Evolutionary conservation across 2,888 invertebrate genomes (phyloP).

Genomic region (Parnassius smintheus): DNA sequence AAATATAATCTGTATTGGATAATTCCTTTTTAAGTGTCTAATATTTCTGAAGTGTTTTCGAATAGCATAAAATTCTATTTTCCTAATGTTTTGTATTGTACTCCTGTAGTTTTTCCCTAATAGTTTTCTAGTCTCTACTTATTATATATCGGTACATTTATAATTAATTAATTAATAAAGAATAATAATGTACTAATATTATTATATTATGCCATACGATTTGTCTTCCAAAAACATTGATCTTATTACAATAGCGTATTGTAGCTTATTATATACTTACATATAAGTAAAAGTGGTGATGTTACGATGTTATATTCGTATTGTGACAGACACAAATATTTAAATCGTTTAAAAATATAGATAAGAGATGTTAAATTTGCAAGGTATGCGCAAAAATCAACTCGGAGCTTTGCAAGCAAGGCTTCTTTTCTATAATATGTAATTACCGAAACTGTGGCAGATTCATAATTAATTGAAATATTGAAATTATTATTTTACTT

Average conservation of each 20-base stretch:
- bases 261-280: constrained; percentile 73
- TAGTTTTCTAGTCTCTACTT: constrained; percentile 70
- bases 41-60: constrained; percentile 68
- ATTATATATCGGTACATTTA: constrained; percentile 74
- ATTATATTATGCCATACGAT: constrained; percentile 81
- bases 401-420: too few species aligned
- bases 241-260: constrained; percentile 79
- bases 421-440: too few species aligned
- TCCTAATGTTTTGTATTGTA: constrained; percentile 75
- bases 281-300: constrained; percentile 62
- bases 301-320: constrained; percentile 42
- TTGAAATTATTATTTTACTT: too few species aligned
- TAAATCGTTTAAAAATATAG: constrained; percentile 8
- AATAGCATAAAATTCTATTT: constrained; percentile 72
- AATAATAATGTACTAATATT: constrained; percentile 66
- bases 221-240: constrained; percentile 81
- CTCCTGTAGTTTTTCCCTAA: constrained; percentile 67
- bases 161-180: constrained; percentile 53
- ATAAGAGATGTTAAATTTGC: constrained; percentile 9
- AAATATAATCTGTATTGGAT: constrained; percentile 34
- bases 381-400: too few species aligned
- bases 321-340: constrained; percentile 14
- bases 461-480: too few species aligned
- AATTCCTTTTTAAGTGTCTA: constrained; percentile 45
- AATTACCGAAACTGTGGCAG: too few species aligned